Evolutionary conservation across 2,797 vertebrate species (phyloP), one percentile per base, ranked within the genome.

Genomic region (Yasuhikotakia modesta): DNA sequence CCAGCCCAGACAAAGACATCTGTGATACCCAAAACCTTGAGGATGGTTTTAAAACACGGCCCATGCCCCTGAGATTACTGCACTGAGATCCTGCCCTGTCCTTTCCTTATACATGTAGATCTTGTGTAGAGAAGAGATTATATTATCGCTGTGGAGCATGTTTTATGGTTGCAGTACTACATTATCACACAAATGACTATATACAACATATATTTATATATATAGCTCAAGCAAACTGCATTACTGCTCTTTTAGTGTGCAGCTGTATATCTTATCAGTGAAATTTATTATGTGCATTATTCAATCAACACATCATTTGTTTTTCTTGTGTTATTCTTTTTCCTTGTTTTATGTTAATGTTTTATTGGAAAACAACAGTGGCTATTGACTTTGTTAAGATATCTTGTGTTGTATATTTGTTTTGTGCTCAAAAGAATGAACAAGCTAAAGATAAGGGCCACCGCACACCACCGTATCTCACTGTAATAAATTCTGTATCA

Each of bases 91-190:
- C 35, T 72, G 73, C 65, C 60, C 61, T 48, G 17, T 74, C 69
- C 52, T 55, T 45, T 22, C 65, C 11, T 48, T 67, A 61, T 27
- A 4, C 76, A 81, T 80, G 85, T 90, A 86, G 86, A 89, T 82
- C 87, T 85, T 92, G 90, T 93, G 91, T 86, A 93, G 90, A 90
- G 80, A 81, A 87, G 39, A 79, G 82, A 53, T 76, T 73, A 87
- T 71, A 85, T 78, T 68, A 75, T 82, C 73, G 79, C 76, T 67
- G 68, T 76, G 65, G 82, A 86, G 87, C 86, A 88, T 88, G 86
- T 87, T 87, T 85, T 82, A 86, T 84, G 83, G 69, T 76, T 85
- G 81, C 58, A 83, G 84, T 91, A 90, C 87, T 85, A 89, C 87
- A 86, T 89, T 81, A 64, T 77, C 70, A 79, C 66, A 45, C n/a